A percentile compares a stretch with the other conserved stretches of the same genome.
Evolutionary conservation across 1,140 invertebrate genomes (phyloP).

Genomic region (Hormaphis cornu): DNA sequence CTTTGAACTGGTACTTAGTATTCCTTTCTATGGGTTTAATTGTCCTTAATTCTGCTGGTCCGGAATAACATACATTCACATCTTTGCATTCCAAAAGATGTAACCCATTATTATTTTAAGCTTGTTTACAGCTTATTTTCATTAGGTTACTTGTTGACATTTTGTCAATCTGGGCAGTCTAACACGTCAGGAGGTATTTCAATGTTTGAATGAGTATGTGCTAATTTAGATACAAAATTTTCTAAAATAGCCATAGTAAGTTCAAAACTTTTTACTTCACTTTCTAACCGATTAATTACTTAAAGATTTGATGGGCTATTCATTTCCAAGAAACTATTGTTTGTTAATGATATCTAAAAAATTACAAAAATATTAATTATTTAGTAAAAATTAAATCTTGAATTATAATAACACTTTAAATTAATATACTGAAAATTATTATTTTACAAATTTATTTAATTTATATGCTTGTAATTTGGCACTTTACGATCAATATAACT

Average conservation of each 20-base stretch:
- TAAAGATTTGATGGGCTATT: constrained; percentile 50
- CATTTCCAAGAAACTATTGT: constrained; percentile 53
- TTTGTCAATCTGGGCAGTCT: constrained; percentile 44
- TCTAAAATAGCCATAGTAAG: constrained; percentile 53
- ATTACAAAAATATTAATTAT: background rate
- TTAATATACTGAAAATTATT: too few species aligned
- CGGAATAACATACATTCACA: constrained; percentile 56
- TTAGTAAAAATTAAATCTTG: too few species aligned
- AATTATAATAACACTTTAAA: too few species aligned
- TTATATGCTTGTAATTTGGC: too few species aligned
- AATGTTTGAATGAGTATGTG: constrained; percentile 49
- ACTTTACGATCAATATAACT: too few species aligned
- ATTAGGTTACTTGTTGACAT: background rate
- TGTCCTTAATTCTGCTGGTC: constrained; percentile 55
- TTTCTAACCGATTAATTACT: constrained; percentile 51
- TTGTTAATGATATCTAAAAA: constrained; percentile 50
- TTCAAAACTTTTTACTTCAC: constrained; percentile 54
- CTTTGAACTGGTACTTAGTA: constrained; percentile 37
- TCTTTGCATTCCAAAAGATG: constrained; percentile 52
- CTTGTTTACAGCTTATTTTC: background rate
- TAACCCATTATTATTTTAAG: constrained; percentile 37
- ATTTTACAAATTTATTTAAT: too few species aligned
- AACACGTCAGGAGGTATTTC: constrained; percentile 57
- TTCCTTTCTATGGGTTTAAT: too few species aligned
- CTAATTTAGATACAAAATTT: constrained; percentile 51